Evolutionary conservation across 2,113 vertebrate species (phyloP).

Genomic region (Tichodroma muraria): DNA sequence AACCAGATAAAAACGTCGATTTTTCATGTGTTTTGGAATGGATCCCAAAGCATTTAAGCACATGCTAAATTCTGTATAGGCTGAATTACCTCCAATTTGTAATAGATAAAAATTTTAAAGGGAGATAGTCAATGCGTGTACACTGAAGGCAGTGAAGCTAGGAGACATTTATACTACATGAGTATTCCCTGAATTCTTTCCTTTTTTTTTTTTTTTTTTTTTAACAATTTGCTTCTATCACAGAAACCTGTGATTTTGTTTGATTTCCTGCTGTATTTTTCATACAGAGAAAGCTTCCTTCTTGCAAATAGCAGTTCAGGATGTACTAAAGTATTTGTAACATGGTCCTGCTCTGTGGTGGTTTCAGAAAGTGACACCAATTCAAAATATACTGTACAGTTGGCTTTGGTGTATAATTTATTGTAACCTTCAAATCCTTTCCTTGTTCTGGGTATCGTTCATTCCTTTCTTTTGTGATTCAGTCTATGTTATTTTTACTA

Average conservation of each 20-base stretch:
- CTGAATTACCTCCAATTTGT: not conserved
- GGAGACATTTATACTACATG: not conserved
- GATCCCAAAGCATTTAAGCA: not conserved
- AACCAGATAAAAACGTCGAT: not conserved
- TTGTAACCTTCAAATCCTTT: constrained; percentile 11
- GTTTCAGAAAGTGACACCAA: constrained; percentile 34
- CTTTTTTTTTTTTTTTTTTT: no score
- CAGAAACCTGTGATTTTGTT: not conserved
- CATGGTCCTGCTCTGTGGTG: not conserved
- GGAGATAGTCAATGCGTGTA: not conserved
- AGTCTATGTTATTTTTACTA: constrained; percentile 35
- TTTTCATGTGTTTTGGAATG: not conserved
- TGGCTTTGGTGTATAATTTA: constrained; percentile 51
- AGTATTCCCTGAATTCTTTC: not conserved
- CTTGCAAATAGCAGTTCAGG: not conserved
- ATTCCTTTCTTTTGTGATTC: constrained; percentile 36
- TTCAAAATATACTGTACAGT: not conserved
- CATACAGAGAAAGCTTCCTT: not conserved
- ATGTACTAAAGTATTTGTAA: constrained; percentile 10
- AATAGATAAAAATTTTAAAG: not conserved
- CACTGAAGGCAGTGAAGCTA: not conserved
- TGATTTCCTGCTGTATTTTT: constrained; percentile 1
- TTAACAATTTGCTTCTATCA: not conserved
- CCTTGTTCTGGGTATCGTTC: constrained; percentile 16
- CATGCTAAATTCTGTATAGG: not conserved